Evolutionary conservation across 2,113 vertebrate species (phyloP), one percentile per base, ranked within the genome.

Genomic region (Sus scrofa): DNA sequence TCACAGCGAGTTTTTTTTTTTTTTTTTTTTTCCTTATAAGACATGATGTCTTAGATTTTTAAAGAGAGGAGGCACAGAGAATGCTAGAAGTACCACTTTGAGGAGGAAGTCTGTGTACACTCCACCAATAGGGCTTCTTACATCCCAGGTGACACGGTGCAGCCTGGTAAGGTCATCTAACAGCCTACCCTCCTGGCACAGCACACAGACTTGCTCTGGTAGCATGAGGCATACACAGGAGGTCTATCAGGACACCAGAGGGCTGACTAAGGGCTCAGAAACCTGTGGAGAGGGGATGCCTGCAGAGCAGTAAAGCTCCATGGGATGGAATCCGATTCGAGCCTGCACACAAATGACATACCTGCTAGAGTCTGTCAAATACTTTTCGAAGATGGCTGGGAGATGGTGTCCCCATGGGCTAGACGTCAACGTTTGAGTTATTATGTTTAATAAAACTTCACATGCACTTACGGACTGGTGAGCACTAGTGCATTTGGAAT

Each of bases 201-300:
- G 9, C 44, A 16, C 3, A 24, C 2, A 15, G 50, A 44, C 13
- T 8, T 27, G 34, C 32, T 37, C 32, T 58, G n/a, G 27, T 15
- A 52, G 44, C 14, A 1, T 0, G 16, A 79, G 22, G 4, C 18
- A 34, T 15, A 18, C 79, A 34, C n/a, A 20, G 18, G 0, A 63
- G 32, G 3, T 50, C 34, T 58, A 4, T 15, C 0, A 92, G 18
- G 22, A 12, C 37, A 15, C 5, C 0, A 0, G 24, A 7, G 44
- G 52, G 39, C 6, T 15, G 32, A 12, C 4, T 27, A 30, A 65
- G 14, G 34, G 26, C 60, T 65, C 50, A 27, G 30, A 39, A 68
- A 68, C 13, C 89, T 63, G 50, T 6, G 4, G 26, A 27, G 32
- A 54, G 4, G 7, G 22, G 20, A 58, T 24, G 3, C 19, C 39